These are phyloP conservation scores for Phortica variegata DNA, from an alignment of 1,140 invertebrate species.

Conservation along the genomic window DNA sequence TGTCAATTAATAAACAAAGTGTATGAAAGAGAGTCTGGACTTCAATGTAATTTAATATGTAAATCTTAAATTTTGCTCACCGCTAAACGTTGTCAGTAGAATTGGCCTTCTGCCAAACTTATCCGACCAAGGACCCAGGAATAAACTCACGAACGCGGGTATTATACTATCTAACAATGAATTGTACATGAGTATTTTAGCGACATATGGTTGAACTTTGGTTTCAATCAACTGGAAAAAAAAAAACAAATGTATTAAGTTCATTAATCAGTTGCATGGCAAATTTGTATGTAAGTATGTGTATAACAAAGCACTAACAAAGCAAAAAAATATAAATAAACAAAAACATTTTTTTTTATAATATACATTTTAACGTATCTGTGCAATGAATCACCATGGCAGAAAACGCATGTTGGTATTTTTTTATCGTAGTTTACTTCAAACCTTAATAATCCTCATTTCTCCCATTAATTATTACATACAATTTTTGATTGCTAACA, in stretches of 20 bases:
- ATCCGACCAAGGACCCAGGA: constrained; percentile 74
- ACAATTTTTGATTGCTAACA: no score
- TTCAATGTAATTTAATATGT: background rate
- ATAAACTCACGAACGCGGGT: constrained; percentile 65
- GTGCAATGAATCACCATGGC: no score
- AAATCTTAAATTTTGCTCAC: constrained; percentile 42
- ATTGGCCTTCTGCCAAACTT: constrained; percentile 69
- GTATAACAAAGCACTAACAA: no score
- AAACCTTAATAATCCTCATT: no score
- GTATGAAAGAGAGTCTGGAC: background rate
- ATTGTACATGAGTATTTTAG: constrained; percentile 62
- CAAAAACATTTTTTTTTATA: no score
- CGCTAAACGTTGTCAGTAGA: constrained; percentile 60
- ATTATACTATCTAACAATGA: constrained; percentile 65
- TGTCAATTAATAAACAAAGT: background rate
- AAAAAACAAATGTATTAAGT: constrained; percentile 14
- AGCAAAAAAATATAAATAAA: no score
- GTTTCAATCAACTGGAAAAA: constrained; percentile 59
- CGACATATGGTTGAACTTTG: constrained; percentile 64
- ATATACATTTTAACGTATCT: no score
- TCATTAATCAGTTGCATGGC: no score
- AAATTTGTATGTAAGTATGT: no score
- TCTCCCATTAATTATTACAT: no score
- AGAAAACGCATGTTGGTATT: no score
- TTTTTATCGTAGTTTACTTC: no score